phyloP scores from a whole-genome alignment of 1,140 invertebrate species.

The Euwallacea fornicatus region DNA sequence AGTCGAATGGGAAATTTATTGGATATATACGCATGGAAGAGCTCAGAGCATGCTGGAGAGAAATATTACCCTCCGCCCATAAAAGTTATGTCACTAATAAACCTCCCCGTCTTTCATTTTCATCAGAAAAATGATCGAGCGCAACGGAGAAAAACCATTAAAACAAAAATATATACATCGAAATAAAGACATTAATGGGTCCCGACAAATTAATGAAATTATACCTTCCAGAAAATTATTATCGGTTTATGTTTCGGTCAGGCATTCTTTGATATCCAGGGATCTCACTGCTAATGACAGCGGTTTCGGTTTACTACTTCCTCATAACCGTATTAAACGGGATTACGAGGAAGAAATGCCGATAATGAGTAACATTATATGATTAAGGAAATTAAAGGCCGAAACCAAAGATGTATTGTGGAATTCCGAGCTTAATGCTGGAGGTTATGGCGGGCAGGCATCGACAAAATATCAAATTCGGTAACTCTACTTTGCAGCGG shows the following conservation, averaged over 20 bases:
- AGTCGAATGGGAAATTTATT: conserved; percentile 17
- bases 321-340: background rate
- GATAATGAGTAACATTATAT: background rate
- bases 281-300: conserved; percentile 15
- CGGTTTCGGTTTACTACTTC: conserved; percentile 17
- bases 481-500: too few relatives aligned
- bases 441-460: too few relatives aligned
- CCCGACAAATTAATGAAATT: conserved; percentile 38
- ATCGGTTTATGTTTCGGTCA: conserved; percentile 30
- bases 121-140: conserved; percentile 26
- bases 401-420: too few relatives aligned
- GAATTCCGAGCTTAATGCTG: too few relatives aligned
- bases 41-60: background rate
- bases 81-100: conserved; percentile 31
- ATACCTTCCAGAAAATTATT: conserved; percentile 36
- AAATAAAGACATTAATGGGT: conserved; percentile 35
- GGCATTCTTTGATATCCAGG: conserved; percentile 19
- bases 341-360: background rate
- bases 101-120: conserved; percentile 22
- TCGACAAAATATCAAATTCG: too few relatives aligned
- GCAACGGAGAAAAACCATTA: conserved; percentile 33
- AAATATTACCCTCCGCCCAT: conserved; percentile 7
- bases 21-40: background rate
- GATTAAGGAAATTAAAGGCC: too few relatives aligned
- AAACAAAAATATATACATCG: conserved; percentile 31